A percentile compares a stretch with the other conserved stretches of the same genome.
These are phyloP conservation scores for Xestia rhomboidea DNA, from an alignment of 2,888 invertebrate species.

Conservation along the genomic window DNA sequence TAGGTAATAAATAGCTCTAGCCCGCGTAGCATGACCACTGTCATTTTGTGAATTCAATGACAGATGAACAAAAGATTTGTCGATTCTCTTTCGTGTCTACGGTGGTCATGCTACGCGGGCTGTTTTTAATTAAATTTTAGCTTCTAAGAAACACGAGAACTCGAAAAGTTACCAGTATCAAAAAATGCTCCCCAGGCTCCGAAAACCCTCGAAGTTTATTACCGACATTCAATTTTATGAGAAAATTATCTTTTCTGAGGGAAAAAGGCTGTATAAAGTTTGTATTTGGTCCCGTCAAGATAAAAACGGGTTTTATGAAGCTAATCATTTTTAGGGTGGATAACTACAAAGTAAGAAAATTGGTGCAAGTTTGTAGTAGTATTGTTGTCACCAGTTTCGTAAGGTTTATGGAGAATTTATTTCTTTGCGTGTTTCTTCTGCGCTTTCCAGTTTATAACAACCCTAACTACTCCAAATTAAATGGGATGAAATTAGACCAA, in stretches of 20 bases:
- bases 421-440: background rate
- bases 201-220: slow-evolving; percentile 61
- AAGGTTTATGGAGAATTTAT: slow-evolving; percentile 4
- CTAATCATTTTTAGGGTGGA: slow-evolving; percentile 43
- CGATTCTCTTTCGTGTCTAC: no score
- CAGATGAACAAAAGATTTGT: no score
- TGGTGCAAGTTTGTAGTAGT: slow-evolving; percentile 35
- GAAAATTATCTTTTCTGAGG: slow-evolving; percentile 65
- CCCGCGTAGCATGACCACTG: no score
- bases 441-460: background rate
- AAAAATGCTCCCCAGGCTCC: slow-evolving; percentile 47
- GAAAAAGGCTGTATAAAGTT: slow-evolving; percentile 54
- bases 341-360: slow-evolving; percentile 45
- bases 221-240: slow-evolving; percentile 64
- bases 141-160: slow-evolving; percentile 46
- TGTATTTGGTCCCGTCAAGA: slow-evolving; percentile 47
- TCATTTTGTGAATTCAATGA: no score
- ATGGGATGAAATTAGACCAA: background rate
- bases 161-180: slow-evolving; percentile 47
- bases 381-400: slow-evolving; percentile 5
- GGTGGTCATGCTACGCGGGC: no score
- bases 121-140: slow-evolving; percentile 60
- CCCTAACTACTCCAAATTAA: background rate
- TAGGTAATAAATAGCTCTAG: slow-evolving; percentile 37
- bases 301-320: slow-evolving; percentile 54